Evolutionary conservation across 2,888 invertebrate genomes (phyloP).

Genomic region (Agrotis puta): DNA sequence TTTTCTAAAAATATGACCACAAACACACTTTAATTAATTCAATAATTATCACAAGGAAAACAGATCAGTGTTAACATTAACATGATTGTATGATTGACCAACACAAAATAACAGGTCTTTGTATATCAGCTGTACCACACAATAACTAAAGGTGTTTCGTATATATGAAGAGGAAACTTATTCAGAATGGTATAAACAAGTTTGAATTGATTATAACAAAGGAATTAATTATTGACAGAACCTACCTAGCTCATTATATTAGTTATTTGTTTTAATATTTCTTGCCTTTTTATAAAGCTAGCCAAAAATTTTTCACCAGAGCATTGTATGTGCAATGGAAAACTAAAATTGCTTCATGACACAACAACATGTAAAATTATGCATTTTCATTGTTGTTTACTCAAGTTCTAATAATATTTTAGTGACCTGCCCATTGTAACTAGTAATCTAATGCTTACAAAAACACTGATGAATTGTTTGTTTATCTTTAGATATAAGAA

Average conservation of each 20-base stretch:
- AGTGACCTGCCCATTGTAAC: background rate
- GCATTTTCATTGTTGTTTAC: conserved; percentile 56
- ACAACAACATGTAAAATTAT: conserved; percentile 39
- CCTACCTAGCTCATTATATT: background rate
- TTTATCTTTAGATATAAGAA: conserved; percentile 19
- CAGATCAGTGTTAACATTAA: conserved; percentile 7
- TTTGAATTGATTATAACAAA: conserved; percentile 40
- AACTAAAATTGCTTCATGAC: background rate
- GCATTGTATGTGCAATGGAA: conserved; percentile 2
- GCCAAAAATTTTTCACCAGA: background rate
- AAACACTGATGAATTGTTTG: conserved; percentile 19
- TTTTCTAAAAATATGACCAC: background rate
- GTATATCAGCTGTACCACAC: conserved; percentile 22
- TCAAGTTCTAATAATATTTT: conserved; percentile 15
- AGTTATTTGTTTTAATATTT: background rate
- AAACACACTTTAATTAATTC: no score
- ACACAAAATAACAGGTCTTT: conserved; percentile 26
- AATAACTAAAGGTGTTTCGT: conserved; percentile 14
- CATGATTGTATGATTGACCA: conserved; percentile 19
- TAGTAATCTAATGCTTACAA: conserved; percentile 4
- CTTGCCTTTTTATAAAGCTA: background rate
- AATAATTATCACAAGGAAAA: conserved; percentile 30
- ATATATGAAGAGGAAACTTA: conserved; percentile 1
- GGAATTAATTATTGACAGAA: conserved; percentile 20
- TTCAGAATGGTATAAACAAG: conserved; percentile 2